Evolutionary conservation across 2,888 invertebrate genomes (phyloP), one percentile per base, ranked within the genome.

Genomic region (Pristionchus maxplancki): DNA sequence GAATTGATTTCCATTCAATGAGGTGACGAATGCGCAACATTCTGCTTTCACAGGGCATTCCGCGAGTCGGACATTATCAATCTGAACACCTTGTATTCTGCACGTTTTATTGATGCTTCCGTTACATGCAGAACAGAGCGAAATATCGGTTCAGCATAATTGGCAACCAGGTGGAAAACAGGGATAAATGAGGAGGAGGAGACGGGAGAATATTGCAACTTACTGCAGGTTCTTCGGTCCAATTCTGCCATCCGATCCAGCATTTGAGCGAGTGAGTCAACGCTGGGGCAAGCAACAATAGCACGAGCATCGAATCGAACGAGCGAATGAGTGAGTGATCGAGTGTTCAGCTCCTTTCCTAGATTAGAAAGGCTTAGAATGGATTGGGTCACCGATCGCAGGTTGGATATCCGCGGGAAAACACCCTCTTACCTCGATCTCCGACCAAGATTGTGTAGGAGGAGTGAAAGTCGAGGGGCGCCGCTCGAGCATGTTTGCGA

Each of bases 161-260:
- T 78, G 20, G 3, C 17, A 0, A 44, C n/a, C 28, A 44, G 44
- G 34, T 78, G 78, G 24, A n/a, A 40, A 40, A 28, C 31, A 71
- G 6, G 20, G n/a, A 6, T 28, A 31, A 17, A 5, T 28, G 6
- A 31, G 15, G 6, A n/a, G n/a, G 1, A 34, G 67, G 67, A 13
- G 4, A 34, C 2, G 34, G 1, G 40, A n/a, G 44, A 37, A 37
- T 11, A n/a, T 6, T 78, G 8, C 6, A 6, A 83, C 53, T 83
- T 13, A 83, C 82, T 0, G 31, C 34, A 17, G 50, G 82, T 34
- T 53, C 50, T 8, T 53, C 53, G 1, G 24, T 83, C 82, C 53
- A 53, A 83, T 83, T 83, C 53, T 83, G 82, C 53, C 82, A 53
- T 17, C 82, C 82, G 20, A 83, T 83, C 82, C 82, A 83, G 82